Conservation (phyloP, 2,888 invertebrate species). For the Cenopis cana region DNA sequence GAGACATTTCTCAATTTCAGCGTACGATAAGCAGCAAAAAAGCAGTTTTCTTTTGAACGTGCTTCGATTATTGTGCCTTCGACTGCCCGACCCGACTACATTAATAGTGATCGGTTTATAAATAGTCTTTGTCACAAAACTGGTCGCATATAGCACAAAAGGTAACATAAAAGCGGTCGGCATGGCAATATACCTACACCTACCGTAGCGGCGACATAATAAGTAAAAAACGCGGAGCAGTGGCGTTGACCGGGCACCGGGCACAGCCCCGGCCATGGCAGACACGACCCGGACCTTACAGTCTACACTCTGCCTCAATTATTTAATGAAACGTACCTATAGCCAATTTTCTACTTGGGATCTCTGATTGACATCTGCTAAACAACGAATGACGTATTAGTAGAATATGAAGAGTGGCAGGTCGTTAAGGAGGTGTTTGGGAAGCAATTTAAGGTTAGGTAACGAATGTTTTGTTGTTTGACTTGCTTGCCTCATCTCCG, state of each 20-base stretch:
- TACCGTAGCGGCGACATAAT: slow-evolving; percentile 54
- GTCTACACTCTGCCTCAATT: slow-evolving; percentile 9
- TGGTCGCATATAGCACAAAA: slow-evolving; percentile 44
- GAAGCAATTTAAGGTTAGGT: neutral
- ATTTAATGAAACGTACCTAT: slow-evolving; percentile 17
- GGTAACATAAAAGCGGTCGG: slow-evolving; percentile 41
- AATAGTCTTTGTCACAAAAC: slow-evolving; percentile 35
- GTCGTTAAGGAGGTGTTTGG: neutral
- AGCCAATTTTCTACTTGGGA: slow-evolving; percentile 12
- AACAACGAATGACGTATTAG: slow-evolving; percentile 17
- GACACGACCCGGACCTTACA: slow-evolving; percentile 14
- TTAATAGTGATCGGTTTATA: slow-evolving; percentile 12
- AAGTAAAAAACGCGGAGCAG: slow-evolving; percentile 54
- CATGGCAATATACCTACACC: slow-evolving; percentile 28
- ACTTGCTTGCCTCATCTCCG: neutral
- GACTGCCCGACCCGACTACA: neutral
- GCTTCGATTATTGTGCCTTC: neutral
- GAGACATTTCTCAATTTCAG: neutral
- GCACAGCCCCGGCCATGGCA: slow-evolving; percentile 40
- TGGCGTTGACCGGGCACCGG: slow-evolving; percentile 60
- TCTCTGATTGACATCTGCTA: slow-evolving; percentile 14
- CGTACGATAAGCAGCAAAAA: neutral
- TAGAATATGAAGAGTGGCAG: slow-evolving; percentile 18
- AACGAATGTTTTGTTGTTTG: neutral
- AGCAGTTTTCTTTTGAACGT: neutral